Conservation (phyloP, 2,797 vertebrate species). For the Cirrhinus molitorella region DNA sequence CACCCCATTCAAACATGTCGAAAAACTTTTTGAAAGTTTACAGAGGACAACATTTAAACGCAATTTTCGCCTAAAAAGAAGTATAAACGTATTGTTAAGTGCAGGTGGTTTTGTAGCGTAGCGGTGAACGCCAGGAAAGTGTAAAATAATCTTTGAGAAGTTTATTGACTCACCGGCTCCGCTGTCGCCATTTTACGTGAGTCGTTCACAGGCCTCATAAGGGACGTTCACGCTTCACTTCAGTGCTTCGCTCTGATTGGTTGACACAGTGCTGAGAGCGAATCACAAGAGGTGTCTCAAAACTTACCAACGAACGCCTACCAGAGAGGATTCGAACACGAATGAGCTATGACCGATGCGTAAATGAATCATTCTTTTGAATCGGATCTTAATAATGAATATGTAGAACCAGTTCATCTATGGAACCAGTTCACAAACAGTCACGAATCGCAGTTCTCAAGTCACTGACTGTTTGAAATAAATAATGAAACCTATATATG, state of each 20-base stretch:
- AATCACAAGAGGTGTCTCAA: conserved; percentile 10
- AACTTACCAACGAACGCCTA: not conserved
- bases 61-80: not conserved
- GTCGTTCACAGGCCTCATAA: conserved; percentile 74
- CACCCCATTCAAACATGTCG: conserved; percentile 56
- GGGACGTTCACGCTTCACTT: conserved; percentile 70
- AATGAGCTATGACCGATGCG: too few relatives aligned
- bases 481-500: not conserved
- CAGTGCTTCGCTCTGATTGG: conserved; percentile 41
- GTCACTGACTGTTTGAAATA: not conserved
- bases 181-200: conserved; percentile 97
- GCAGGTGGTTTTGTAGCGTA: not conserved
- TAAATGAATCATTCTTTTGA: not conserved
- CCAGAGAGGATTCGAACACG: not conserved
- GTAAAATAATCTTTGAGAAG: conserved; percentile 56
- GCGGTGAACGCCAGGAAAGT: conserved; percentile 30
- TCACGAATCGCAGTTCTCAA: not conserved
- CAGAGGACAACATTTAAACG: not conserved
- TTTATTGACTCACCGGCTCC: conserved; percentile 93
- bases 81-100: not conserved
- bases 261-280: not conserved
- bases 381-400: not conserved
- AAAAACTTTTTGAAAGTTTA: conserved; percentile 45
- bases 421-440: not conserved
- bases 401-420: not conserved